Percentiles rank a stretch among this genome's conserved stretches.
phyloP scores from a whole-genome alignment of 23 tunicate species.

The Styela plicata region DNA sequence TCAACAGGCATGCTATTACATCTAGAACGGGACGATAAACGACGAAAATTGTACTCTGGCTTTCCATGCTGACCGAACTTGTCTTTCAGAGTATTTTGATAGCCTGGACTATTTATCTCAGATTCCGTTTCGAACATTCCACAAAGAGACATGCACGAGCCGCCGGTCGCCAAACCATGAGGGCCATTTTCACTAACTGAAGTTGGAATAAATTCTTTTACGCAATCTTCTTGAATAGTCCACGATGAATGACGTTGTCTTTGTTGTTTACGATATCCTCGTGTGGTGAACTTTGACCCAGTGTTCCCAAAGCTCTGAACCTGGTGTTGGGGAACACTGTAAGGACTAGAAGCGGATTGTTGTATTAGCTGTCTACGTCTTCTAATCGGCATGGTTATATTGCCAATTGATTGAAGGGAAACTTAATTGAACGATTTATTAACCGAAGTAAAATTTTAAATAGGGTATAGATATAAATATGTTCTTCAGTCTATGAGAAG shows the following conservation, averaged over 20 bases:
- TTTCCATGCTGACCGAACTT: neutral
- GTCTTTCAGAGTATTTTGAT: neutral
- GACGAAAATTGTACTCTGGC: neutral
- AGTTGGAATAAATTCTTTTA: slow-evolving; percentile 29
- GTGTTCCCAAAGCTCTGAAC: neutral
- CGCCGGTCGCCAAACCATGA: slow-evolving; percentile 3
- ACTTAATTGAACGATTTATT: too few species aligned
- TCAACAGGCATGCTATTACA: slow-evolving; percentile 55
- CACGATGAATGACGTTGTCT: slow-evolving; percentile 30
- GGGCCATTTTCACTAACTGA: slow-evolving; percentile 18
- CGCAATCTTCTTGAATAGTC: slow-evolving; percentile 30
- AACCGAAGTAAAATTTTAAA: too few species aligned
- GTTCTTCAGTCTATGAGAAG: too few species aligned
- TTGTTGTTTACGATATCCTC: slow-evolving; percentile 8
- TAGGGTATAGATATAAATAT: too few species aligned
- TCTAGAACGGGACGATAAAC: neutral
- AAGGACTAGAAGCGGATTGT: neutral
- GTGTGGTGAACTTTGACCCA: neutral
- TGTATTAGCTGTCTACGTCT: slow-evolving; percentile 2
- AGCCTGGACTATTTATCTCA: neutral
- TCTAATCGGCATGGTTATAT: slow-evolving; percentile 17
- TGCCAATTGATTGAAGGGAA: too few species aligned
- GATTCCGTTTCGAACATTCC: slow-evolving; percentile 12
- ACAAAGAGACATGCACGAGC: slow-evolving; percentile 26
- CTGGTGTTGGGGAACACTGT: slow-evolving; percentile 12